Percentiles rank a stretch among this genome's conserved stretches.
phyloP scores from a whole-genome alignment of 64 coral and sea anemone species.

The Actinia tenebrosa region DNA sequence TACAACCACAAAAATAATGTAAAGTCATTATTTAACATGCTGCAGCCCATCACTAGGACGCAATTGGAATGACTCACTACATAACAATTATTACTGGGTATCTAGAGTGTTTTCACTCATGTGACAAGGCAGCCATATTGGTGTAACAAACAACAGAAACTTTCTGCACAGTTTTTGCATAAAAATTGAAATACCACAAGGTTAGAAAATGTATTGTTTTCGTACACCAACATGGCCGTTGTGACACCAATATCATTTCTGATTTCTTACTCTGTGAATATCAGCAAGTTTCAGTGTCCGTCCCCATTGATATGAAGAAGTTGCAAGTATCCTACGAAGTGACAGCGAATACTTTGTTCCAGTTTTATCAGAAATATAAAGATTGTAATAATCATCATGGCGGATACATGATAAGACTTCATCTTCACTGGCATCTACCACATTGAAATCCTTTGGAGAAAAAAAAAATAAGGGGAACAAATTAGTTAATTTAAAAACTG shows the following conservation, averaged over 20 bases:
- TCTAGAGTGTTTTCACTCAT: too few relatives aligned
- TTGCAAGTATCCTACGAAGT: background rate
- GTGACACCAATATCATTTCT: background rate
- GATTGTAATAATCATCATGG: conserved; percentile 28
- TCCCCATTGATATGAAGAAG: conserved; percentile 1
- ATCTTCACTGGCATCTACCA: conserved; percentile 49
- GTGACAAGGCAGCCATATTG: too few relatives aligned
- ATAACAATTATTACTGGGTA: too few relatives aligned
- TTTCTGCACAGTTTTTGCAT: too few relatives aligned
- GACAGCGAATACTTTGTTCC: conserved; percentile 44
- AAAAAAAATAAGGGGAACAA: background rate
- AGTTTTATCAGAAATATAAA: conserved; percentile 41
- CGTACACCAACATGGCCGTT: too few relatives aligned
- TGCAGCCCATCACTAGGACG: too few relatives aligned
- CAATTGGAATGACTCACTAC: too few relatives aligned
- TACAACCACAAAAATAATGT: too few relatives aligned
- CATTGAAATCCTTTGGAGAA: conserved; percentile 3
- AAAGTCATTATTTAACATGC: too few relatives aligned
- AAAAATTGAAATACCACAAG: too few relatives aligned
- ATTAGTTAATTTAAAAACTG: background rate
- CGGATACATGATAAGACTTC: conserved; percentile 29
- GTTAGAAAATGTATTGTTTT: too few relatives aligned
- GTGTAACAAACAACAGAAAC: too few relatives aligned
- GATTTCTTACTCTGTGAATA: conserved; percentile 26
- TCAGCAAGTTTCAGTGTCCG: conserved; percentile 23